phyloP scores from a whole-genome alignment of 1,140 invertebrate genomes.

The Pseudoatta argentina region DNA sequence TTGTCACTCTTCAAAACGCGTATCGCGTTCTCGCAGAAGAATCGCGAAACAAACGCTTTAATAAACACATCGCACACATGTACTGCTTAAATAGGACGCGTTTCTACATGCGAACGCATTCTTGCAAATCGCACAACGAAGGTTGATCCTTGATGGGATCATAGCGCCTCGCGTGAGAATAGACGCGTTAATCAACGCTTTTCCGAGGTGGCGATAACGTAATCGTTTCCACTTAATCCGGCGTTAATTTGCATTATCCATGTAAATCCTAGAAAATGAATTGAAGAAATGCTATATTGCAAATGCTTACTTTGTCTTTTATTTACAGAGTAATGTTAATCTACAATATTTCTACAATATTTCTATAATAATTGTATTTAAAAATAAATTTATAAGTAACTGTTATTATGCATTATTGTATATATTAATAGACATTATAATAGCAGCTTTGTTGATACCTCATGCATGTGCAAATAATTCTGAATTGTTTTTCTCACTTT shows the following conservation, averaged over 20 bases:
- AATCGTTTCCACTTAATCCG: conserved; percentile 9
- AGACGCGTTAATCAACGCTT: conserved; percentile 41
- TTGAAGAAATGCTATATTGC: background rate
- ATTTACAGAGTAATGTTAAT: background rate
- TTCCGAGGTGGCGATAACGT: conserved; percentile 48
- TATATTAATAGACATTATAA: background rate
- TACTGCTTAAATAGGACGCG: conserved; percentile 54
- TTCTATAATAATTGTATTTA: background rate
- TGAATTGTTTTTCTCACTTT: background rate
- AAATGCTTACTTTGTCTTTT: background rate
- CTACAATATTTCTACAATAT: background rate
- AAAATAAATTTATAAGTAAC: background rate
- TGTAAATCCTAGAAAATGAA: background rate
- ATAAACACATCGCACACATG: conserved; percentile 53
- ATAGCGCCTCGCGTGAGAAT: conserved; percentile 30
- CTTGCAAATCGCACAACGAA: conserved; percentile 39
- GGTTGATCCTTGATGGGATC: conserved; percentile 60
- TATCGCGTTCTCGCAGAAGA: background rate
- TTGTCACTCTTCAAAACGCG: conserved; percentile 17
- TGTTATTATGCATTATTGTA: background rate
- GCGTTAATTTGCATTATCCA: conserved; percentile 22
- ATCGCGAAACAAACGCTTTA: conserved; percentile 50
- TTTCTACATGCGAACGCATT: conserved; percentile 62
- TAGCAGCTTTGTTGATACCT: background rate
- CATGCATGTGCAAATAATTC: background rate